Evolutionary conservation across 2,888 invertebrate species (phyloP).

Genomic region (Strigamia crassipes): DNA sequence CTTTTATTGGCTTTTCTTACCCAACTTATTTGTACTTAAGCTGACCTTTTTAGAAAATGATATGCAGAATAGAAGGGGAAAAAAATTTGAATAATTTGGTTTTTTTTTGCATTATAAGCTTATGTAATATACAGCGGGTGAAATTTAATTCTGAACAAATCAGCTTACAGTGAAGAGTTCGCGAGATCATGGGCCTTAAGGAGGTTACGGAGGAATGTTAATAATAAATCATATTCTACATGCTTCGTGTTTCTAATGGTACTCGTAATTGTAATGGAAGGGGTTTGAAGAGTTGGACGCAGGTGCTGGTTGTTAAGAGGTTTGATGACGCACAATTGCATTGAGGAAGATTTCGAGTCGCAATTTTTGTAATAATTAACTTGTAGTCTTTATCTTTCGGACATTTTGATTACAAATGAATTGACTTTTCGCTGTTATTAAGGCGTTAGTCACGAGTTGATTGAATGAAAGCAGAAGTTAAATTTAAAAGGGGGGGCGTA

Average conservation of each 20-base stretch:
- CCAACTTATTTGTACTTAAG: not conserved
- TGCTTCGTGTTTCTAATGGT: conserved; percentile 11
- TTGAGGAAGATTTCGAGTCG: not conserved
- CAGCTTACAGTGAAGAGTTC: conserved; percentile 14
- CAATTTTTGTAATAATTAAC: no score
- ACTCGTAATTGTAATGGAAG: conserved; percentile 26
- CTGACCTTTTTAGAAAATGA: not conserved
- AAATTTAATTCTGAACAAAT: conserved; percentile 32
- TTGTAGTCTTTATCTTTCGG: not conserved
- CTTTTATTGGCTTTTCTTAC: conserved; percentile 26
- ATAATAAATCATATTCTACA: conserved; percentile 28
- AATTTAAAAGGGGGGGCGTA: conserved; percentile 17
- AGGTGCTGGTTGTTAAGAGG: not conserved
- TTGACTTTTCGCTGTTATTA: conserved; percentile 12
- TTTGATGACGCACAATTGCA: not conserved
- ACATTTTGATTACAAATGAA: not conserved
- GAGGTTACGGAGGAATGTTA: conserved; percentile 21
- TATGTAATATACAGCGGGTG: not conserved
- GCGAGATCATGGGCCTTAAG: not conserved
- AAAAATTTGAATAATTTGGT: not conserved
- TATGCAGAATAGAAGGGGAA: not conserved
- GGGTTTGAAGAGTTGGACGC: conserved; percentile 13
- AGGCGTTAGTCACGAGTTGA: conserved; percentile 18
- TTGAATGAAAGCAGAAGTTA: conserved; percentile 19
- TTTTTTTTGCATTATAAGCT: not conserved